These are phyloP conservation scores for Leptopilina drosophilae DNA, from an alignment of 2,888 invertebrate species.

Conservation along the genomic window DNA sequence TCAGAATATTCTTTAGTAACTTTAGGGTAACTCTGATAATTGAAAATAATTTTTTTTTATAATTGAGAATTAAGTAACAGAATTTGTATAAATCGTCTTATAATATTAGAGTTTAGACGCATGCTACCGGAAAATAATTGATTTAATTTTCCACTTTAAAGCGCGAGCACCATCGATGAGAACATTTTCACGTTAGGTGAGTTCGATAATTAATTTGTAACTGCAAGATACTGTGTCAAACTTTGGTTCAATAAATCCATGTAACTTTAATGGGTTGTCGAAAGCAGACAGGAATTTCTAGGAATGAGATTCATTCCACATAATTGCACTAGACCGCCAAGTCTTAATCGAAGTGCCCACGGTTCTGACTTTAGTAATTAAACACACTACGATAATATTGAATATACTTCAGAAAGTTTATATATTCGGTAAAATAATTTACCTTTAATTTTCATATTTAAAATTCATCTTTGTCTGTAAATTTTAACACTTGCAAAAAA, in stretches of 20 bases:
- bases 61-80: too few relatives aligned
- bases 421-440: too few relatives aligned
- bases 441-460: too few relatives aligned
- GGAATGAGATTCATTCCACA: conserved; percentile 31
- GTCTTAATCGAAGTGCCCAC: conserved; percentile 27
- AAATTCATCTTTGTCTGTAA: not conserved
- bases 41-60: too few relatives aligned
- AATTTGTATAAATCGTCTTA: not conserved
- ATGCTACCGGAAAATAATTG: not conserved
- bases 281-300: conserved; percentile 36
- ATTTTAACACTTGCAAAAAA: not conserved
- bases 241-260: conserved; percentile 30
- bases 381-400: conserved; percentile 11
- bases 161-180: too few relatives aligned
- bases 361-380: conserved; percentile 20
- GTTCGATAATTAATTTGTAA: conserved; percentile 37
- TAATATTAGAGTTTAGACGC: not conserved
- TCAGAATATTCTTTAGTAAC: too few relatives aligned
- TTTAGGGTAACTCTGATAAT: too few relatives aligned
- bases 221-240: conserved; percentile 26
- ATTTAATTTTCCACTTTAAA: conserved; percentile 25
- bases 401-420: not conserved
- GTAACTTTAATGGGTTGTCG: conserved; percentile 39
- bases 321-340: conserved; percentile 28
- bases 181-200: conserved; percentile 2